Conservation (phyloP, 2,888 invertebrate species). For the Lithosia quadra region DNA sequence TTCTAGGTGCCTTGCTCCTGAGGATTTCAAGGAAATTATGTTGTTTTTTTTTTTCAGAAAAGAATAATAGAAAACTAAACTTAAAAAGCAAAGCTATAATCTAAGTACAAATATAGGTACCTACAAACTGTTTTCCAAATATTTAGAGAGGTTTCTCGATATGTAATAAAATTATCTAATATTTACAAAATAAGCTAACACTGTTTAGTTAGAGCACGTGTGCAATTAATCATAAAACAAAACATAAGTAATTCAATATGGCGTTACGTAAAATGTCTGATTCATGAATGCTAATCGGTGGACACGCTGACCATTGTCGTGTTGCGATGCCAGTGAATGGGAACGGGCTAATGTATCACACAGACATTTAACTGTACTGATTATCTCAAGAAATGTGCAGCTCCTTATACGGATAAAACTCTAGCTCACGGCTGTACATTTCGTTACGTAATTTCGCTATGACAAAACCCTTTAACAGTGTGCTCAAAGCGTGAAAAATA, state of each 20-base stretch:
- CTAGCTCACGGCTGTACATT: not conserved
- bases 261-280: conserved; percentile 19
- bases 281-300: conserved; percentile 34
- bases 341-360: conserved; percentile 25
- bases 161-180: too few relatives aligned
- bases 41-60: too few relatives aligned
- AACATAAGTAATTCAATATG: conserved; percentile 10
- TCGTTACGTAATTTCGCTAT: not conserved
- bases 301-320: conserved; percentile 15
- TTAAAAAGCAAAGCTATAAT: too few relatives aligned
- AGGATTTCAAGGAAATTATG: too few relatives aligned
- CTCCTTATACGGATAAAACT: conserved; percentile 34
- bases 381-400: conserved; percentile 34
- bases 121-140: too few relatives aligned
- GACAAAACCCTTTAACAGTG: too few relatives aligned
- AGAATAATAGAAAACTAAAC: too few relatives aligned
- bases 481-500: too few relatives aligned
- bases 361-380: conserved; percentile 15
- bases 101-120: too few relatives aligned
- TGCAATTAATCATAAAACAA: conserved; percentile 7
- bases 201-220: not conserved
- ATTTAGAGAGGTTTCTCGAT: too few relatives aligned
- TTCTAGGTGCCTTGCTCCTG: too few relatives aligned
- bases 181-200: not conserved
- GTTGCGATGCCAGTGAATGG: not conserved